These are phyloP conservation scores for Acanthurus lineatus DNA, from an alignment of 2,797 vertebrate species.

Conservation along the genomic window DNA sequence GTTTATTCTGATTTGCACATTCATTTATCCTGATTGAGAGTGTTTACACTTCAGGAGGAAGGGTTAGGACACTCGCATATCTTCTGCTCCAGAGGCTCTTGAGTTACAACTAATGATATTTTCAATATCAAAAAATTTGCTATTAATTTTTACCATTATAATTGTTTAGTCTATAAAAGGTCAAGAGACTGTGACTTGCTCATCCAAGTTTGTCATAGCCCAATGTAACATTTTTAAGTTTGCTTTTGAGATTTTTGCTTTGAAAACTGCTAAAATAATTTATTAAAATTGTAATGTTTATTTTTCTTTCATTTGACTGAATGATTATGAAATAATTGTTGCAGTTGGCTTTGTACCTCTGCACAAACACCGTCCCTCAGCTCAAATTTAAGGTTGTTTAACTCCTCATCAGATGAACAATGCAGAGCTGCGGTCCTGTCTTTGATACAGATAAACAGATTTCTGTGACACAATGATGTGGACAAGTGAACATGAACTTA, in stretches of 20 bases:
- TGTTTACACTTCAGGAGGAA: background rate
- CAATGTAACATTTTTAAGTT: too few species aligned
- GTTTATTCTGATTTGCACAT: background rate
- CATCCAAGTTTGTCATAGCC: too few species aligned
- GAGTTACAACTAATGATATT: too few species aligned
- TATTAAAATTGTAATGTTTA: too few species aligned
- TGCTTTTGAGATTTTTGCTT: too few species aligned
- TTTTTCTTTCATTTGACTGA: too few species aligned
- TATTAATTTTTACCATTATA: too few species aligned
- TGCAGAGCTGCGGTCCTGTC: background rate
- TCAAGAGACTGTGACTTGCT: too few species aligned
- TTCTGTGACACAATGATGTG: background rate
- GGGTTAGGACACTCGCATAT: background rate
- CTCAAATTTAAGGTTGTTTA: background rate
- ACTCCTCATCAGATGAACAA: background rate
- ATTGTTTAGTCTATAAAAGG: too few species aligned
- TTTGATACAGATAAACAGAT: background rate
- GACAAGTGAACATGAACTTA: background rate
- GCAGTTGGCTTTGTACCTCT: background rate
- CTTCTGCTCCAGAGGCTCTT: background rate
- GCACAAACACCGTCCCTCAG: background rate
- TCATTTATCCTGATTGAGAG: background rate
- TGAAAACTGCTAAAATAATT: too few species aligned
- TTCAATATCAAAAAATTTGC: too few species aligned
- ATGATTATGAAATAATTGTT: too few species aligned